A percentile compares a stretch with the other conserved stretches of the same genome.
Evolutionary conservation across 1,140 invertebrate genomes (phyloP).

Genomic region (Hyles euphorbiae): DNA sequence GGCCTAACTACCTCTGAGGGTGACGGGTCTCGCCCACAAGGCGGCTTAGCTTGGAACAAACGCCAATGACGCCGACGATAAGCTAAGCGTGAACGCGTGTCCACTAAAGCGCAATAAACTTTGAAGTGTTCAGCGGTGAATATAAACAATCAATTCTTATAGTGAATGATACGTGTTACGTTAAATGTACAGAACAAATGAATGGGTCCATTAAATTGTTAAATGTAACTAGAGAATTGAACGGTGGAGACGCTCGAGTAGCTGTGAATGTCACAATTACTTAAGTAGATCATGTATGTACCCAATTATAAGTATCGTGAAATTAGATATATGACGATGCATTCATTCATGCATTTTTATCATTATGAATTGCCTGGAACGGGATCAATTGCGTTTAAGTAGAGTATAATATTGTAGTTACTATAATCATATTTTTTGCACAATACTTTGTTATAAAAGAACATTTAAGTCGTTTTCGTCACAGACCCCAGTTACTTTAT

Average conservation of each 20-base stretch:
- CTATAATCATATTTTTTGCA: slow-evolving; percentile 1
- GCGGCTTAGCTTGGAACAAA: slow-evolving; percentile 26
- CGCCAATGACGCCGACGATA: slow-evolving; percentile 11
- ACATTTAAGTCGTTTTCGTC: too few relatives aligned
- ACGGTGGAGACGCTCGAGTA: slow-evolving; percentile 11
- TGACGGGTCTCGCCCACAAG: slow-evolving; percentile 53
- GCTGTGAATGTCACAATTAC: slow-evolving; percentile 9
- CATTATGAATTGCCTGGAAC: slow-evolving; percentile 64
- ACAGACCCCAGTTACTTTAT: too few relatives aligned
- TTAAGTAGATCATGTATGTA: slow-evolving; percentile 31
- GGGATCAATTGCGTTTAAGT: slow-evolving; percentile 71
- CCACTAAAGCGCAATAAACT: background rate
- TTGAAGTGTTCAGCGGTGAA: slow-evolving; percentile 3
- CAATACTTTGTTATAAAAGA: too few relatives aligned
- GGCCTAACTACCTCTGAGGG: slow-evolving; percentile 80
- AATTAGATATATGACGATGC: slow-evolving; percentile 13
- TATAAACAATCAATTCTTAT: slow-evolving; percentile 2
- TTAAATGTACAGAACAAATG: slow-evolving; percentile 39
- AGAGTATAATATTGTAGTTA: slow-evolving; percentile 27
- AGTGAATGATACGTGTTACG: slow-evolving; percentile 1
- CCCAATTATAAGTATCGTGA: slow-evolving; percentile 13
- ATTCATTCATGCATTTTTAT: slow-evolving; percentile 25
- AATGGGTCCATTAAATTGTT: slow-evolving; percentile 68
- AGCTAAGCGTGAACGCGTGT: slow-evolving; percentile 6
- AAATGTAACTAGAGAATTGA: slow-evolving; percentile 25